Evolutionary conservation across 2,797 vertebrate genomes (phyloP).

Genomic region (Sebastes taczanowskii): DNA sequence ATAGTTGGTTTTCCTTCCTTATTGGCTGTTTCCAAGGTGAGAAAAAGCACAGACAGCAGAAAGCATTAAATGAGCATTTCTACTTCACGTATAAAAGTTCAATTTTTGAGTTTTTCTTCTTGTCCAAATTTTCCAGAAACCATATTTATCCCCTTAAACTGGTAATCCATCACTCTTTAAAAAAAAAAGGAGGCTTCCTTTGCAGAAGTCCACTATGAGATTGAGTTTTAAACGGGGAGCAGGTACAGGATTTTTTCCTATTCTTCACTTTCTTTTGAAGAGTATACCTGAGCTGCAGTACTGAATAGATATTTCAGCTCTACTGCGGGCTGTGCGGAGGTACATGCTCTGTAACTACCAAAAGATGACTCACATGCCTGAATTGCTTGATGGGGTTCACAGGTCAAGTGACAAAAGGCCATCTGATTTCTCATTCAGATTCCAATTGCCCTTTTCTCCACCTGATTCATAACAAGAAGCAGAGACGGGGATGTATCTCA

Average conservation of each 20-base stretch:
- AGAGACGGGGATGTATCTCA: constrained; percentile 27
- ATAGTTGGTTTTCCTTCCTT: constrained; percentile 16
- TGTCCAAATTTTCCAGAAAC: constrained; percentile 30
- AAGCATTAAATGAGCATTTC: constrained; percentile 47
- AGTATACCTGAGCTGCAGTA: neutral
- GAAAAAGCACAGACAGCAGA: constrained; percentile 38
- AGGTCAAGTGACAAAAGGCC: constrained; percentile 48
- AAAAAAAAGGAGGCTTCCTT: neutral
- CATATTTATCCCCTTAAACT: constrained; percentile 23
- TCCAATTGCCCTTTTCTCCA: constrained; percentile 51
- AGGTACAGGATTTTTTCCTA: neutral
- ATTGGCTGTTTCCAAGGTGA: constrained; percentile 36
- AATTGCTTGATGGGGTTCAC: constrained; percentile 7
- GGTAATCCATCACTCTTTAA: constrained; percentile 49
- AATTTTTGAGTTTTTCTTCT: constrained; percentile 12
- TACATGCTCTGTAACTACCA: neutral
- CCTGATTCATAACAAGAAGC: constrained; percentile 21
- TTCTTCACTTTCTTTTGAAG: neutral
- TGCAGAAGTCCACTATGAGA: neutral
- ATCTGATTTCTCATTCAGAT: constrained; percentile 46
- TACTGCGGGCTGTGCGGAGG: rapidly evolving
- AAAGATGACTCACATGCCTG: constrained; percentile 11
- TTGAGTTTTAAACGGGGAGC: neutral
- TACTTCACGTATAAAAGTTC: constrained; percentile 18
- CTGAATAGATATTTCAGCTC: neutral